Evolutionary conservation across 2,888 invertebrate genomes (phyloP), one percentile per base, ranked within the genome.

Genomic region (Rhagium mordax): DNA sequence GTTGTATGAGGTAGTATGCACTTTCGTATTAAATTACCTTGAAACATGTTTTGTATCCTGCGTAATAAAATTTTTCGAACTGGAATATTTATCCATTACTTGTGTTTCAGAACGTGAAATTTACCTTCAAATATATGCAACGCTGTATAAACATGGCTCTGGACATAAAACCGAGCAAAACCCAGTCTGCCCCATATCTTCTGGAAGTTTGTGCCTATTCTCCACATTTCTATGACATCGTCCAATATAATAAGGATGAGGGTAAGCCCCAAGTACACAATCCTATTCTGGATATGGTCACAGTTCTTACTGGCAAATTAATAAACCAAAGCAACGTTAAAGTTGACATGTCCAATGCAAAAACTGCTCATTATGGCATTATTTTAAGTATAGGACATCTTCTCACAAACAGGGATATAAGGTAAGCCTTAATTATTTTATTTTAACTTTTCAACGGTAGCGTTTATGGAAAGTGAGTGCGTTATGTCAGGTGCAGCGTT

Each of bases 141-240:
- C 78, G 79, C 7, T 80, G 81, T 59, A 70, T 83, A 6, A 72
- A 76, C 13, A 87, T 94, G 74, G 92, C 94, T 21, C 89, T 91
- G 0, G 94, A 93, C 47, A 89, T 93, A 24, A 92, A 93, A 82
- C 96, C 97, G 0, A 92, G 93, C 0, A 94, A 95, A 77, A 93
- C 94, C 61, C 88, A 92, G 7, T 93, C 95, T 0, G 95, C 94
- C 0, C 92, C 94, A 0, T 95, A 94, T 84, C 90, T 93, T 73
- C 84, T 94, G 61, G 88, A 89, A 78, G 86, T 88, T 7, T 87
- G 83, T 57, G 77, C 82, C 0, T 80, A 80, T 65, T 84, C 87
- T 29, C 83, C 86, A 5, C 79, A 82, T 55, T 82, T 82, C 68
- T 76, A 76, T 13, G 81, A 82, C 68, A 74, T 81, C 7, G 75